Conservation (phyloP, 2,113 vertebrate genomes). For the Pampusana beccarii region DNA sequence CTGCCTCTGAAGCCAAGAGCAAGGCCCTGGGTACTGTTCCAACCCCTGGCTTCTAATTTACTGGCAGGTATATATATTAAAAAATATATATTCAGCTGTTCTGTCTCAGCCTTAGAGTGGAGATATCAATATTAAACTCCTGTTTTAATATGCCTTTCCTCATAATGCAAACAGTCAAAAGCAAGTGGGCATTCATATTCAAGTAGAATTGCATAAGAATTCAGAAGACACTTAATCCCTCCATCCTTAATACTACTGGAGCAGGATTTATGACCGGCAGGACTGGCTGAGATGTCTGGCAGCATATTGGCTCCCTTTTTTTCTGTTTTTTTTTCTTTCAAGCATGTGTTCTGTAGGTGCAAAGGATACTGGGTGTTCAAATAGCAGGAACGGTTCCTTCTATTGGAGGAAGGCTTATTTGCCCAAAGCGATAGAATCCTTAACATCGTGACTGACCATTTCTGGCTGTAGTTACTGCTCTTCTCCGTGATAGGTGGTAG, state of each 20-base stretch:
- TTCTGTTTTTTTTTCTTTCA: not conserved
- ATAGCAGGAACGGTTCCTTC: not conserved
- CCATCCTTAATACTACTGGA: not conserved
- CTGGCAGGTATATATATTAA: not conserved
- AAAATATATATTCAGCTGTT: not conserved
- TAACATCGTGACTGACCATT: slow-evolving; percentile 18
- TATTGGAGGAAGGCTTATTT: not conserved
- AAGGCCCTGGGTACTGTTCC: not conserved
- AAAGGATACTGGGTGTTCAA: not conserved
- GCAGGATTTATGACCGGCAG: not conserved
- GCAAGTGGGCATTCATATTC: not conserved
- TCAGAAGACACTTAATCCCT: not conserved
- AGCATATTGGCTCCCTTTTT: not conserved
- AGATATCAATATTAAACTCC: not conserved
- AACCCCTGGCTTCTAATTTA: slow-evolving; percentile 24
- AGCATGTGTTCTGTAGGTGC: not conserved
- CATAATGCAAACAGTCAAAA: not conserved
- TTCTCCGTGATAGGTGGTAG: not conserved
- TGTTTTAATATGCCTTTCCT: slow-evolving; percentile 19
- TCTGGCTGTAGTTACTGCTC: not conserved
- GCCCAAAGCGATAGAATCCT: not conserved
- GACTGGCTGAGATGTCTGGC: not conserved
- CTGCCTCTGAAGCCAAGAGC: slow-evolving; percentile 49
- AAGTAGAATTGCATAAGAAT: not conserved
- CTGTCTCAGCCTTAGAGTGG: not conserved